phyloP scores from a whole-genome alignment of 2,113 vertebrate species.

The Onychostruthus taczanowskii region DNA sequence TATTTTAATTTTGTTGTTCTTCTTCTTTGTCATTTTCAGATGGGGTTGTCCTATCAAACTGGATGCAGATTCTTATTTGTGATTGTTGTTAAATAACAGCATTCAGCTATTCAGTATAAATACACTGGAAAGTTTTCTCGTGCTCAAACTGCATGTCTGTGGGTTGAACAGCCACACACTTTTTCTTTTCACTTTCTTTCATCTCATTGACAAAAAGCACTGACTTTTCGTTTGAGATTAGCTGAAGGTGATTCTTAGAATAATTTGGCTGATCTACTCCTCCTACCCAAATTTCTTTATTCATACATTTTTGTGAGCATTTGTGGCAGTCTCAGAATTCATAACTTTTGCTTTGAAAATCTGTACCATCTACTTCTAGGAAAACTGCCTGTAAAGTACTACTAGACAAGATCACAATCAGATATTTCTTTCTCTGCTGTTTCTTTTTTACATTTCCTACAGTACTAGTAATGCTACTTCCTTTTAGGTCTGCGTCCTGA shows the following conservation, averaged over 20 bases:
- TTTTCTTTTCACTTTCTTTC: constrained; percentile 30
- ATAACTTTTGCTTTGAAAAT: background rate
- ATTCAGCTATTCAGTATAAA: background rate
- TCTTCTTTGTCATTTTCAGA: background rate
- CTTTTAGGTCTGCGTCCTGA: background rate
- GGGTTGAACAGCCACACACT: background rate
- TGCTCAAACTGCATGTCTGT: background rate
- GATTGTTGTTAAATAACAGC: background rate
- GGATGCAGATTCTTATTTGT: background rate
- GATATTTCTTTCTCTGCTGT: background rate
- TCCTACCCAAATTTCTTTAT: background rate
- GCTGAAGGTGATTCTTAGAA: background rate
- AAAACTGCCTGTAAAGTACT: background rate
- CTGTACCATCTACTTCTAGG: background rate
- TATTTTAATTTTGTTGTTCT: background rate
- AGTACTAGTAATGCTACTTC: background rate
- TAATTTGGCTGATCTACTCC: background rate
- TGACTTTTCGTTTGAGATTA: background rate
- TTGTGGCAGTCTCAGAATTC: background rate
- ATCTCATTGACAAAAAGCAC: background rate
- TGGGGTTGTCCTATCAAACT: background rate
- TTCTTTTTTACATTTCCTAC: background rate
- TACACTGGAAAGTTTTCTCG: background rate
- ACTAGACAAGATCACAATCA: background rate
- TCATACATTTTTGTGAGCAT: background rate